Base-by-base conservation (phyloP, 2,797 vertebrate genomes). In the Alouatta caraya region DNA sequence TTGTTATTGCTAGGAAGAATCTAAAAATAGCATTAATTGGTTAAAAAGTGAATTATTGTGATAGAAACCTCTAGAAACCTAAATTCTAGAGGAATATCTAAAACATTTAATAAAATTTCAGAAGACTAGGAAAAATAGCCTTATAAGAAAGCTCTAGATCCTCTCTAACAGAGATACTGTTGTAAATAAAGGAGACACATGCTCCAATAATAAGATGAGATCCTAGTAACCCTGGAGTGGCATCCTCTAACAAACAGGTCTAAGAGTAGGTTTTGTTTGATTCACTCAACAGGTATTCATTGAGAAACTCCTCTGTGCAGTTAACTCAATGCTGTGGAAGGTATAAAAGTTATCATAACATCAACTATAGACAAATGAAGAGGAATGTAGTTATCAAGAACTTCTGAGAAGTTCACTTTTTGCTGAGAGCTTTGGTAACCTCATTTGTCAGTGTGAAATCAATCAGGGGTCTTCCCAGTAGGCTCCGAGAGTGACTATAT, bases 51-150 rank as follows among this genome's bases (percentile, higher is more conserved):
- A 88, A 87, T 79, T 5, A 39, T n/a, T 88, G 0, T 82, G 6
- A 61, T 64, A 72, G 48, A 55, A 94, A 81, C n/a, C 8, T 64
- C 67, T 28, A 59, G 50, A 94, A 84, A 42, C 39, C 17, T 21
- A 95, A 93, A 88, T 94, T 11, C 59, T 44, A 88, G 26, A 85
- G 21, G 96, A 95, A 95, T 90, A 82, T 46, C 0, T 82, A 14
- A 61, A 96, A 92, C 14, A 73, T 46, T 96, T 87, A 91, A 93
- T 87, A 95, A 83, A 30, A 85, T 87, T 95, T 55, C 46, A 82
- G 46, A 94, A 78, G 14, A 33, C 14, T 33, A 55, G 21, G 26
- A 67, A 72, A 93, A 87, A 72, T 12, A 78, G 26, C 46, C 70
- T 83, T 80, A 28, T 87, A 12, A 64, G 11, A 80, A 19, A 80